Conservation (phyloP, 2,888 invertebrate species). For the Sycophila texana region DNA sequence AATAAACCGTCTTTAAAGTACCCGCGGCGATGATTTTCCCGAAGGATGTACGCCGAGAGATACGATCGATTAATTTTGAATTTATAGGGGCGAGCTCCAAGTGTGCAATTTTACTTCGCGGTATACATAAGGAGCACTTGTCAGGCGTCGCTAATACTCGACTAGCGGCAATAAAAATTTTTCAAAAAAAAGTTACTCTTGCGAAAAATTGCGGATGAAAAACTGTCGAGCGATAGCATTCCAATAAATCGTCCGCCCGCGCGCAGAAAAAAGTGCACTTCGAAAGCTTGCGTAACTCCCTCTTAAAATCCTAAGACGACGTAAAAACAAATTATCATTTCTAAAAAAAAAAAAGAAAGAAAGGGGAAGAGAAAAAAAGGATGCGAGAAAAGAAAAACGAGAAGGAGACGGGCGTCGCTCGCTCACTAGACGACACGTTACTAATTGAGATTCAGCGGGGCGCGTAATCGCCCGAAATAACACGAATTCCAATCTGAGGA, state of each 20-base stretch:
- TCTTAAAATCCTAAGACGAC: neutral
- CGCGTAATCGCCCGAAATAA: constrained; percentile 72
- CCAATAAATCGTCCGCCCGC: constrained; percentile 7
- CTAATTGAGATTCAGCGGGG: constrained; percentile 74
- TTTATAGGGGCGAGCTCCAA: constrained; percentile 32
- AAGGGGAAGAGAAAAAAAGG: too few species aligned
- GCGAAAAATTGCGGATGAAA: neutral
- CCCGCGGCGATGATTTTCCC: neutral
- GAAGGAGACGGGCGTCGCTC: neutral
- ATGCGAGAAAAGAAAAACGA: neutral
- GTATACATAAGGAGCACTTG: constrained; percentile 5
- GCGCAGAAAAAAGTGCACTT: neutral
- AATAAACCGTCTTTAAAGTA: constrained; percentile 35
- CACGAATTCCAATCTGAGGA: constrained; percentile 73
- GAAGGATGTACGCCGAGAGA: constrained; percentile 14
- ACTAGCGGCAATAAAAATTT: constrained; percentile 29
- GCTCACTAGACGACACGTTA: constrained; percentile 61
- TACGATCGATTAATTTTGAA: constrained; percentile 33
- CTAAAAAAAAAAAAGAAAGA: neutral
- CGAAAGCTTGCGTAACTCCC: constrained; percentile 1
- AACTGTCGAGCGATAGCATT: constrained; percentile 18
- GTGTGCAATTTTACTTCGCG: constrained; percentile 34
- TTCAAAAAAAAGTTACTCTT: neutral
- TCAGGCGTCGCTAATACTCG: constrained; percentile 35
- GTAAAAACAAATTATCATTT: constrained; percentile 42